Evolutionary conservation across 2,888 invertebrate genomes (phyloP).

Genomic region (Tridacna gigas): DNA sequence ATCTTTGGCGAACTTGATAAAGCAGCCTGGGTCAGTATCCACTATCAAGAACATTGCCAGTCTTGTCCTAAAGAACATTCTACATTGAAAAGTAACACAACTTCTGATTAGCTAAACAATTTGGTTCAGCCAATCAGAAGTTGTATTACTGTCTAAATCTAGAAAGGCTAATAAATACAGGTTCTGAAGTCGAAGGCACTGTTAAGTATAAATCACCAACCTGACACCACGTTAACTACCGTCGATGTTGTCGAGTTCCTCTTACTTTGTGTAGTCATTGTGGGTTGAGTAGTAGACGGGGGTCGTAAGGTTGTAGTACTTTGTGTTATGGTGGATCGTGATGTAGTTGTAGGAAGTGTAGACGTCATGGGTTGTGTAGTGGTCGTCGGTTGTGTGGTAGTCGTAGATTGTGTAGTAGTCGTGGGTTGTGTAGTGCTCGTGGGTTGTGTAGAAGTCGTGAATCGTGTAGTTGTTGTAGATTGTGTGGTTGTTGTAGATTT

Average conservation of each 20-base stretch:
- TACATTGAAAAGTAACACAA: too few relatives aligned
- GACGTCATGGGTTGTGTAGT: neutral
- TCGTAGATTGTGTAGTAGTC: neutral
- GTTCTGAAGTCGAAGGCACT: too few relatives aligned
- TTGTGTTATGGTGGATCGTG: neutral
- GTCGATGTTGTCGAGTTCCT: neutral
- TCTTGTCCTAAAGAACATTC: too few relatives aligned
- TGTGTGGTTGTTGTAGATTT: neutral
- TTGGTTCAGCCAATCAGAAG: too few relatives aligned
- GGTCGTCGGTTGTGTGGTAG: neutral
- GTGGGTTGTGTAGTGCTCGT: constrained; percentile 1
- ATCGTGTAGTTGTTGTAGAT: neutral
- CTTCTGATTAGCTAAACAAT: too few relatives aligned
- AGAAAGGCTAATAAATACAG: too few relatives aligned
- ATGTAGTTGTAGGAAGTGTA: neutral
- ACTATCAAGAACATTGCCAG: too few relatives aligned
- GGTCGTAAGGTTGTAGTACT: neutral
- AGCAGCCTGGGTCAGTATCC: too few relatives aligned
- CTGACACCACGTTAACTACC: constrained; percentile 1
- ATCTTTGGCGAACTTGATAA: too few relatives aligned
- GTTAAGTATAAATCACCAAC: neutral
- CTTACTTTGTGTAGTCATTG: neutral
- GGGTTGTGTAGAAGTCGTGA: neutral
- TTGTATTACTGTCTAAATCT: too few relatives aligned
- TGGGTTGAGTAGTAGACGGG: neutral